These are phyloP conservation scores for Lepidocolaptes lacrymiger DNA, from an alignment of 2,797 vertebrate genomes.

Conservation along the genomic window DNA sequence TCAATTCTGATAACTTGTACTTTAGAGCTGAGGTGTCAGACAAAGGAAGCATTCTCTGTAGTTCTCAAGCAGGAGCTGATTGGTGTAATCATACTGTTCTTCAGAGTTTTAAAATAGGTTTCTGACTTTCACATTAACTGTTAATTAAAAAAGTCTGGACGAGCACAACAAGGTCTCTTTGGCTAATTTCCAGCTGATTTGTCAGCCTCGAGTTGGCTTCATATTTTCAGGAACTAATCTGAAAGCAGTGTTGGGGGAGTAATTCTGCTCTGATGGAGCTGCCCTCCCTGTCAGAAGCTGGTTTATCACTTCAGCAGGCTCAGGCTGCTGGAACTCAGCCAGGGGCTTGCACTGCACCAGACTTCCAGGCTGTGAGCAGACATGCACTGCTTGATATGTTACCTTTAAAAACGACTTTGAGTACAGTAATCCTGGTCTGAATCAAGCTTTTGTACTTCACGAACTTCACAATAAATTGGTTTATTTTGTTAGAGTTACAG, in stretches of 20 bases:
- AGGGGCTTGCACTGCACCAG: not conserved
- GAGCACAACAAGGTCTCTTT: not conserved
- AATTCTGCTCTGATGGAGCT: not conserved
- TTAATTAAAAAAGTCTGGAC: not conserved
- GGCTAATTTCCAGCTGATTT: constrained; percentile 23
- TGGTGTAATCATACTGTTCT: not conserved
- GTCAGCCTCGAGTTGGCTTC: not conserved
- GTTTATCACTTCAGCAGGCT: constrained; percentile 3
- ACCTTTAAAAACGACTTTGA: not conserved
- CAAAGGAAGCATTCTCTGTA: not conserved
- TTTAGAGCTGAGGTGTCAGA: not conserved
- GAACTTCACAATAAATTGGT: not conserved
- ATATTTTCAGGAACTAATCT: constrained; percentile 21
- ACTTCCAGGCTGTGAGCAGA: not conserved
- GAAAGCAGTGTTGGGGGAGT: not conserved
- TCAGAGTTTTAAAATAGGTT: not conserved
- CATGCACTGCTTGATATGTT: not conserved
- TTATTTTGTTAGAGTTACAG: not conserved
- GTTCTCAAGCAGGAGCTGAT: not conserved
- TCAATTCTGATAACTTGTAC: not conserved
- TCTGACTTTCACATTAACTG: not conserved
- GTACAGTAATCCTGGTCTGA: not conserved
- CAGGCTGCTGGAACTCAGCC: not conserved
- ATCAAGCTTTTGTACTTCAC: not conserved
- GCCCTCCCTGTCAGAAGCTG: constrained; percentile 11